Evolutionary conservation across 2,888 invertebrate genomes (phyloP), one percentile per base, ranked within the genome.

Genomic region (Sesia apiformis): DNA sequence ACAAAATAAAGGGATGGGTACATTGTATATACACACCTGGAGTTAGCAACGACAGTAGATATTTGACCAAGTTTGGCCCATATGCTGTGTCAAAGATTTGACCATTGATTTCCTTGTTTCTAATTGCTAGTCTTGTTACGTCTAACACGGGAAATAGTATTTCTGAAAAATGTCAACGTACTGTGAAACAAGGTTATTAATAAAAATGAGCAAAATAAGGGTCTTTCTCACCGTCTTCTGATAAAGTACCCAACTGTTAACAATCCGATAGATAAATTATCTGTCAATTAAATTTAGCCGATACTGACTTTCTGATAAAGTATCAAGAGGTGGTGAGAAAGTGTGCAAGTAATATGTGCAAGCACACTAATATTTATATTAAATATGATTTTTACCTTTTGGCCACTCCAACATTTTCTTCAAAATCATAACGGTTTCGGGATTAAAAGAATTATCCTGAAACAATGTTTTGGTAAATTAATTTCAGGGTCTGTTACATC

Each of bases 121-220:
- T 92, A 46, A 98, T 91, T 0, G 96, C 95, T 70, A 98, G 84
- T 61, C 98, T 92, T 7, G 97, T 91, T 4, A 98, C 88, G 74
- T 99, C 98, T 63, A 99, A 81, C 4, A 94, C 95, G 0, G 98
- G 98, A 74, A 98, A 97, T 1, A 97, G 90, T 60, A 94, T 91
- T 71, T 95, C 95, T 91, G 81, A 55, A 84, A 90, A 57, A 3
- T 23, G 23, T 2, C 23, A 23, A 23, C 23, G 23, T 23, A 23
- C 23, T 23, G 23, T 23, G 23, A 23, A 23, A 23, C 23, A 23
- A 23, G 23, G 23, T 1, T 2, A 23, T 23, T 23, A 23, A 23
- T 23, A 23, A 23, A 23, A 23, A 23, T 23, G 23, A 23, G 23
- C 23, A 23, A 23, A 23, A 1, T 23, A 23, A 23, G 23, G 23